A percentile compares a stretch with the other conserved stretches of the same genome.
phyloP scores from a whole-genome alignment of 2,888 invertebrate species.

The Halictus quadricinctus region DNA sequence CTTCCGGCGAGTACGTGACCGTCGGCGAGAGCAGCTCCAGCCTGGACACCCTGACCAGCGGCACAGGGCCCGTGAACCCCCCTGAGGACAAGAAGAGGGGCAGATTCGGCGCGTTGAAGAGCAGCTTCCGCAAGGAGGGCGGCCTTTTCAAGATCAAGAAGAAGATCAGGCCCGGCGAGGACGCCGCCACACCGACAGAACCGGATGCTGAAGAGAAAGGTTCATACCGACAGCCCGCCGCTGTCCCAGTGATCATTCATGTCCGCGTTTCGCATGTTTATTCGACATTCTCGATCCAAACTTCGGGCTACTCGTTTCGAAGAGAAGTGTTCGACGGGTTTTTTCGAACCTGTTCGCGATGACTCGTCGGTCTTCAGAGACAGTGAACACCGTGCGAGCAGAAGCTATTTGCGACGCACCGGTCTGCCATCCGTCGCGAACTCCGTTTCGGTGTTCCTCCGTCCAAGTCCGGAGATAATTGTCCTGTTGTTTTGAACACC shows the following conservation, averaged over 20 bases:
- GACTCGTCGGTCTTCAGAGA: background rate
- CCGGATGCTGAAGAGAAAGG: conserved; percentile 63
- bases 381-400: background rate
- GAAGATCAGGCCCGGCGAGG: conserved; percentile 66
- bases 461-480: background rate
- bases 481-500: conserved; percentile 8
- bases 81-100: conserved; percentile 70
- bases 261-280: background rate
- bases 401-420: background rate
- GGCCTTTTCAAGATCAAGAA: conserved; percentile 75
- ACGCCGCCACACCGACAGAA: conserved; percentile 60
- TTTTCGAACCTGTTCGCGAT: background rate
- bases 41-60: conserved; percentile 73
- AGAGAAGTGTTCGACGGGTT: background rate
- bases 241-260: background rate
- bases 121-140: conserved; percentile 75
- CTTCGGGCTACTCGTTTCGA: background rate
- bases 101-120: conserved; percentile 74
- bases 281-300: background rate
- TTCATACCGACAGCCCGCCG: conserved; percentile 15
- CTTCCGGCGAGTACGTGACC: conserved; percentile 71
- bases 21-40: conserved; percentile 77
- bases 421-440: background rate
- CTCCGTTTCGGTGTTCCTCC: background rate
- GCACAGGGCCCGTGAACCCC: conserved; percentile 1